A percentile compares a stretch with the other conserved stretches of the same genome.
Conservation (phyloP, 2,888 invertebrate genomes). For the Acronicta alni region DNA sequence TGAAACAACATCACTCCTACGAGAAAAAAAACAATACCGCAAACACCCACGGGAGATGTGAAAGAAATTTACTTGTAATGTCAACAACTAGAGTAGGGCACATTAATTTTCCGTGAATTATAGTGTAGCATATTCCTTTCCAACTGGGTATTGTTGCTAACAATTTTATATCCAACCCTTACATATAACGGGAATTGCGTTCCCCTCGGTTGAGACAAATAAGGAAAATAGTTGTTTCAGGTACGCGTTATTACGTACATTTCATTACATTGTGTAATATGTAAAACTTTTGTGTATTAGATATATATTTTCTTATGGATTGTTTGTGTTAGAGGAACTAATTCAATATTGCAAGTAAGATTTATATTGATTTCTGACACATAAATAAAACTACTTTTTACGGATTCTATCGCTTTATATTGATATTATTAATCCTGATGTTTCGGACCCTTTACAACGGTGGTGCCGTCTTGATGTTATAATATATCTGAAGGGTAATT, state of each 20-base stretch:
- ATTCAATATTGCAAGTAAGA: too few relatives aligned
- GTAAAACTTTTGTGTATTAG: slow-evolving; percentile 17
- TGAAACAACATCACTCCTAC: slow-evolving; percentile 10
- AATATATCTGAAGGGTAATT: too few relatives aligned
- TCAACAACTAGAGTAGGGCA: slow-evolving; percentile 42
- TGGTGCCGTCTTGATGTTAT: too few relatives aligned
- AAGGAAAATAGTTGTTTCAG: slow-evolving; percentile 56
- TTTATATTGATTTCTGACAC: too few relatives aligned
- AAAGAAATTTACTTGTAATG: slow-evolving; percentile 46
- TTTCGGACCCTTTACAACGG: too few relatives aligned
- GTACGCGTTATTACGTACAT: slow-evolving; percentile 47
- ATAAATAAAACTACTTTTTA: too few relatives aligned
- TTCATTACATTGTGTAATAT: slow-evolving; percentile 28
- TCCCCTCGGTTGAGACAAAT: slow-evolving; percentile 26
- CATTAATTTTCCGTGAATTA: slow-evolving; percentile 54
- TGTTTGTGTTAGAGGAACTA: too few relatives aligned
- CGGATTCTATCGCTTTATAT: too few relatives aligned
- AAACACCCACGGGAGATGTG: slow-evolving; percentile 26
- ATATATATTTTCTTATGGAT: slow-evolving; percentile 10
- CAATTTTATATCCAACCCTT: slow-evolving; percentile 40
- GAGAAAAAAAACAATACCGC: slow-evolving; percentile 12
- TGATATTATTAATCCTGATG: too few relatives aligned
- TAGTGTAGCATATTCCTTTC: slow-evolving; percentile 40
- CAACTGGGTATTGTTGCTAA: slow-evolving; percentile 44
- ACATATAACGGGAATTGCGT: slow-evolving; percentile 31